Base-by-base conservation (phyloP, 2,888 invertebrate genomes). In the Sialis lutaria region DNA sequence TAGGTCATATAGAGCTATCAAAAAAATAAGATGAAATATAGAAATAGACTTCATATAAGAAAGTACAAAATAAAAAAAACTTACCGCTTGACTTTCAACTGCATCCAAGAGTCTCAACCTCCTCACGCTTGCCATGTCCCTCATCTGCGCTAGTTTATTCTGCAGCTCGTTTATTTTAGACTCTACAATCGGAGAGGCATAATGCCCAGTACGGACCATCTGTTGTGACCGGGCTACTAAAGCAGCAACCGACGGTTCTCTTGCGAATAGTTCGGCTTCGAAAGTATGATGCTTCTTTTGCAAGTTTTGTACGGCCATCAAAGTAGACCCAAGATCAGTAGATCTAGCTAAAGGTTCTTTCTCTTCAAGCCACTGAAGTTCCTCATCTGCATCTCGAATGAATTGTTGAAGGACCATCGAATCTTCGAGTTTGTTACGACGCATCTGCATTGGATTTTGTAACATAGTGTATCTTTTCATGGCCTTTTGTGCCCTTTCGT, bases 271-370 rank as follows among this genome's bases (percentile, higher is more conserved):
- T 61, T 96, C 95, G 0, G 89, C 84, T 62, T 96, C 95, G 34
- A 97, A 61, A 0, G 84, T 82, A 59, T 88, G 83, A 59, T 96
- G 95, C 64, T 95, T 95, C 72, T 96, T 96, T 58, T 90, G 85
- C 41, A 93, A 68, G 48, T 83, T 82, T 59, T 93, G 91, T 0
- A 92, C 91, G 9, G 86, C 82, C 1, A 75, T 73, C 46, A 87
- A 64, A 52, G 57, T 64, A 31, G 53, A 57, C n/a, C 64, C 55
- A 9, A 86, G 65, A 59, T 87, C 86, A 31, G 71, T 72, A 1
- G 83, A 83, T 2, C 74, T 72, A 1, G 82, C 84, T 6, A 82
- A 61, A 0, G 76, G 74, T 56, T 82, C 79, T 54, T 84, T 80
- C 55, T 88, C 84, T 5, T 72, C 68, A n/a, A 96, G 65, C 96